Conservation (phyloP, 2,113 vertebrate genomes). For the Salvator merianae region DNA sequence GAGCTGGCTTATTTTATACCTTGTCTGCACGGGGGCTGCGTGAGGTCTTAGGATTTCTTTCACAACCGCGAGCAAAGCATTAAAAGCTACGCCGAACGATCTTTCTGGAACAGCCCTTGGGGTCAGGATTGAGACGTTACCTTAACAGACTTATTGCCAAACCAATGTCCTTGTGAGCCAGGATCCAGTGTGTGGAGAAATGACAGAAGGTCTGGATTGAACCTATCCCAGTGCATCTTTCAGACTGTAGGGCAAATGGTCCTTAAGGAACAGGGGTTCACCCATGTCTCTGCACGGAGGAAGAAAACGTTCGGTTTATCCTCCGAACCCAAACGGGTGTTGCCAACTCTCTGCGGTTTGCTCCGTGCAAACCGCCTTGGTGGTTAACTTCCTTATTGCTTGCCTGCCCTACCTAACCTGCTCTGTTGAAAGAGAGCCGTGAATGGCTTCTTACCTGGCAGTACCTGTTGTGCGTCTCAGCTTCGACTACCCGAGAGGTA, state of each 20-base stretch:
- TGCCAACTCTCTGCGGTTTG: not conserved
- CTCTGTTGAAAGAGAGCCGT: not conserved
- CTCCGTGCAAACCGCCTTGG: not conserved
- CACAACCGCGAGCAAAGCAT: too few species aligned
- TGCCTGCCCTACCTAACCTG: conserved; percentile 42
- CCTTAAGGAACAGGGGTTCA: not conserved
- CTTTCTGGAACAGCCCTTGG: too few species aligned
- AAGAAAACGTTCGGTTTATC: not conserved
- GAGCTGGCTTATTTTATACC: conserved; percentile 61
- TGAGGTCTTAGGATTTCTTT: conserved; percentile 25
- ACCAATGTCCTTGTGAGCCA: too few species aligned
- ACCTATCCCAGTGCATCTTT: too few species aligned
- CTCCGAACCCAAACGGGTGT: not conserved
- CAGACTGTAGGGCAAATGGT: not conserved
- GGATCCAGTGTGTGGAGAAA: too few species aligned
- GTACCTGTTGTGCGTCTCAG: conserved; percentile 18
- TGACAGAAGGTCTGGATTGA: too few species aligned
- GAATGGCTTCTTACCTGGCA: conserved; percentile 37
- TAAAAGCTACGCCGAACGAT: too few species aligned
- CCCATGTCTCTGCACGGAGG: too few species aligned
- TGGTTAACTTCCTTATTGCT: not conserved
- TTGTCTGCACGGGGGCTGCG: conserved; percentile 65
- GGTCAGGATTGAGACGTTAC: too few species aligned
- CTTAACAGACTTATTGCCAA: too few species aligned
- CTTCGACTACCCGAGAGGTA: not conserved